Evolutionary conservation across 2,113 vertebrate genomes (phyloP).

Genomic region (Petromus typicus): DNA sequence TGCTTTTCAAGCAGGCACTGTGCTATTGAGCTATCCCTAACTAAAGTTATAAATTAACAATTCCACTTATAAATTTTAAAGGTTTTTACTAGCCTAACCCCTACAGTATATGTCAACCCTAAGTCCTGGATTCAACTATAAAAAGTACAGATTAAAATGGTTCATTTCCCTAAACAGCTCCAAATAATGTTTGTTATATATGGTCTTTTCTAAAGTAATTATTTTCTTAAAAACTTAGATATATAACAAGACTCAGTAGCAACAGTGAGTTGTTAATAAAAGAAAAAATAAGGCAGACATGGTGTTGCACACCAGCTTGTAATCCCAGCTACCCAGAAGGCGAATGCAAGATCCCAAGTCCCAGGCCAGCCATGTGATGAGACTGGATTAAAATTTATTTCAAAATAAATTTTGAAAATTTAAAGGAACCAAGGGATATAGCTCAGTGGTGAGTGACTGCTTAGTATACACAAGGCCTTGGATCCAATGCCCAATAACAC

Average conservation of each 20-base stretch:
- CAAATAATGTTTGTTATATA: not conserved
- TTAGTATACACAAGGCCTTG: not conserved
- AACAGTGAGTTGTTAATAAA: constrained; percentile 26
- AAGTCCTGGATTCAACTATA: constrained; percentile 10
- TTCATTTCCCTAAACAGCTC: not conserved
- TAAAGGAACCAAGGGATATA: not conserved
- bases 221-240: not conserved
- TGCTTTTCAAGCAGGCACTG: no score
- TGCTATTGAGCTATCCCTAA: not conserved
- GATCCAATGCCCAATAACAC: not conserved
- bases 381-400: not conserved
- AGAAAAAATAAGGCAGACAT: not conserved
- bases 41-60: constrained; percentile 11
- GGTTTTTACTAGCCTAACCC: constrained; percentile 1
- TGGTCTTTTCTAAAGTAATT: not conserved
- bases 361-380: not conserved
- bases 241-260: not conserved
- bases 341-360: not conserved
- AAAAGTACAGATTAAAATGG: constrained; percentile 17
- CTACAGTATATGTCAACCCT: constrained; percentile 40
- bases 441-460: not conserved
- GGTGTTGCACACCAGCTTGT: not conserved
- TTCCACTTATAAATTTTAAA: not conserved
- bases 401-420: not conserved
- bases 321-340: not conserved